These are phyloP conservation scores for Epiblema foenella DNA, from an alignment of 2,888 invertebrate genomes.

Conservation along the genomic window DNA sequence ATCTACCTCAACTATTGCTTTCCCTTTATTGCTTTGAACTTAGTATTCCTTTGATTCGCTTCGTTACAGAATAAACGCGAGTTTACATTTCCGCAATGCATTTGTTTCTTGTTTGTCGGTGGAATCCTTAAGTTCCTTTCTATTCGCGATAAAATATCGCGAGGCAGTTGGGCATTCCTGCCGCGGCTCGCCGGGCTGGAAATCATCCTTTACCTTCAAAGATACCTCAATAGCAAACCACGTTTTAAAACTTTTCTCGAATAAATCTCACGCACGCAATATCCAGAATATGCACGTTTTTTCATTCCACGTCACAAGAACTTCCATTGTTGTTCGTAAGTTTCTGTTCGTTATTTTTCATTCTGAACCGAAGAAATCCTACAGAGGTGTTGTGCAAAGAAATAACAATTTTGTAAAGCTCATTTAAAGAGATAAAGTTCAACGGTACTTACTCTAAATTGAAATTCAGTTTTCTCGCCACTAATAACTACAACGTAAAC, in stretches of 20 bases:
- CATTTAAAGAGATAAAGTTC: constrained; percentile 22
- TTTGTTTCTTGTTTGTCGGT: constrained; percentile 73
- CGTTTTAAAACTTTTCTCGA: constrained; percentile 25
- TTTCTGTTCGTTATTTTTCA: constrained; percentile 3
- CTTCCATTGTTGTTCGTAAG: not conserved
- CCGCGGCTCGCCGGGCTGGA: constrained; percentile 68
- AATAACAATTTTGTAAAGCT: constrained; percentile 26
- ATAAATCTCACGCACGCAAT: constrained; percentile 20
- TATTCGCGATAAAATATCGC: constrained; percentile 76
- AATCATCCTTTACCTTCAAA: constrained; percentile 70
- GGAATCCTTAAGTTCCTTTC: constrained; percentile 73
- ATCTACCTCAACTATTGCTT: constrained; percentile 59
- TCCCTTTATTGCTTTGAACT: constrained; percentile 63
- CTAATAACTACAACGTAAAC: constrained; percentile 41
- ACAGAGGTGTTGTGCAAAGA: not conserved
- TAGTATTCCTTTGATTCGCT: constrained; percentile 75
- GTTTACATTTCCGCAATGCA: constrained; percentile 75
- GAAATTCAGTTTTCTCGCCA: constrained; percentile 25
- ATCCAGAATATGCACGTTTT: constrained; percentile 4
- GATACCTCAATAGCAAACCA: constrained; percentile 53
- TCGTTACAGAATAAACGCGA: constrained; percentile 70
- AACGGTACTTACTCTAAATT: constrained; percentile 21
- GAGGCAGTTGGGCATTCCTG: constrained; percentile 69
- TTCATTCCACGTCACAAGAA: not conserved
- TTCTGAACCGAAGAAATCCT: not conserved